phyloP scores from a whole-genome alignment of 2,797 vertebrate genomes.

The Xenopus petersii region DNA sequence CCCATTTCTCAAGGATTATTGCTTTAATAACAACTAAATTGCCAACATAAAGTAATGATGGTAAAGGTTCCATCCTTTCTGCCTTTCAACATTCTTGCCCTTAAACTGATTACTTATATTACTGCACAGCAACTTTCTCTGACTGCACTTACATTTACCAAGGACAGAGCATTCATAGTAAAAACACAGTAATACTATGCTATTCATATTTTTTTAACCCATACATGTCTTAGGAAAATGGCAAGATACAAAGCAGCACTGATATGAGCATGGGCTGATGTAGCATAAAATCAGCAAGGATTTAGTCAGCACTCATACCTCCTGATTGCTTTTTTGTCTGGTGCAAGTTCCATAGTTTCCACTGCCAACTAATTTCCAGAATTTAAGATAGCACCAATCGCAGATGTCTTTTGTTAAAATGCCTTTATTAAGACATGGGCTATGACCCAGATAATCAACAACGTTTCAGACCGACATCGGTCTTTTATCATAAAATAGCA shows the following conservation, averaged over 20 bases:
- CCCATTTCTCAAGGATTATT: constrained; percentile 47
- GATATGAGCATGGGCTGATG: no score
- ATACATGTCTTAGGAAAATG: neutral
- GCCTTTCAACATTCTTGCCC: constrained; percentile 24
- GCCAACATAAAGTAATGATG: constrained; percentile 37
- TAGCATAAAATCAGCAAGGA: no score
- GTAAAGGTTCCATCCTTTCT: constrained; percentile 18
- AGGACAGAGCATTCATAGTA: neutral
- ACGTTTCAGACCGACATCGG: no score
- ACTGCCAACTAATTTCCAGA: no score
- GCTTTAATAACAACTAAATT: constrained; percentile 47
- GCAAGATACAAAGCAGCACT: neutral
- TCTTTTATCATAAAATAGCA: no score
- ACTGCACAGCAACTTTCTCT: constrained; percentile 6
- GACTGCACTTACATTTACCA: neutral
- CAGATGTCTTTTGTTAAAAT: no score
- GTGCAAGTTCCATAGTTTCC: no score
- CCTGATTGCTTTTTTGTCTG: no score
- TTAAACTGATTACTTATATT: constrained; percentile 29
- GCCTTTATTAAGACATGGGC: no score
- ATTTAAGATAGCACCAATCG: no score
- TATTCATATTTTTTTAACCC: neutral
- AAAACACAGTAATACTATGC: neutral
- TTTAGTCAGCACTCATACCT: no score
- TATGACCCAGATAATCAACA: no score